Conservation (phyloP, 92 coral and sea anemone species). For the Actinostola sp. region DNA sequence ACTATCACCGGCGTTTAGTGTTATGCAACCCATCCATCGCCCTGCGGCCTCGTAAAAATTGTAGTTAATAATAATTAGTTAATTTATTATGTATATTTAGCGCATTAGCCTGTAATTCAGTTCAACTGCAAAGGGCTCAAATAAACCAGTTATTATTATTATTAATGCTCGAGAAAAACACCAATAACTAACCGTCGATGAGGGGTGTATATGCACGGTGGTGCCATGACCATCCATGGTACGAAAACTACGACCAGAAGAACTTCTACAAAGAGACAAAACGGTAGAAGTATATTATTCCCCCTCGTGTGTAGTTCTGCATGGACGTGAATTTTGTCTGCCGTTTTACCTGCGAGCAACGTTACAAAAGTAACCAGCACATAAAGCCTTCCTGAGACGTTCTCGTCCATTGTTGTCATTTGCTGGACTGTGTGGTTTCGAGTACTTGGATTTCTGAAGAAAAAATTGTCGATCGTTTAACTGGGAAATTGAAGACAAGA, state of each 20-base stretch:
- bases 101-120: no score
- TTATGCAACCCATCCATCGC: no score
- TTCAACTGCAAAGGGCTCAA: no score
- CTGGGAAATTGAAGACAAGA: background rate
- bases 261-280: slow-evolving; percentile 37
- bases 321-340: background rate
- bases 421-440: background rate
- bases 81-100: no score
- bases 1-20: no score
- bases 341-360: slow-evolving; percentile 79
- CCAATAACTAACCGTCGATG: slow-evolving; percentile 85
- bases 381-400: slow-evolving; percentile 66
- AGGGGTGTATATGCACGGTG: slow-evolving; percentile 85
- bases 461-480: background rate
- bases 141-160: background rate
- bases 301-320: no score
- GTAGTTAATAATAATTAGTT: no score
- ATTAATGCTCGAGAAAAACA: background rate
- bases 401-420: slow-evolving; percentile 27
- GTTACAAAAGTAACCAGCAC: slow-evolving; percentile 83
- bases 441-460: background rate
- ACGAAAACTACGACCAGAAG: slow-evolving; percentile 77
- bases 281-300: no score
- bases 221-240: slow-evolving; percentile 97
- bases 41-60: no score